Evolutionary conservation across 2,888 invertebrate genomes (phyloP).

Genomic region (Crossocerus cetratus): DNA sequence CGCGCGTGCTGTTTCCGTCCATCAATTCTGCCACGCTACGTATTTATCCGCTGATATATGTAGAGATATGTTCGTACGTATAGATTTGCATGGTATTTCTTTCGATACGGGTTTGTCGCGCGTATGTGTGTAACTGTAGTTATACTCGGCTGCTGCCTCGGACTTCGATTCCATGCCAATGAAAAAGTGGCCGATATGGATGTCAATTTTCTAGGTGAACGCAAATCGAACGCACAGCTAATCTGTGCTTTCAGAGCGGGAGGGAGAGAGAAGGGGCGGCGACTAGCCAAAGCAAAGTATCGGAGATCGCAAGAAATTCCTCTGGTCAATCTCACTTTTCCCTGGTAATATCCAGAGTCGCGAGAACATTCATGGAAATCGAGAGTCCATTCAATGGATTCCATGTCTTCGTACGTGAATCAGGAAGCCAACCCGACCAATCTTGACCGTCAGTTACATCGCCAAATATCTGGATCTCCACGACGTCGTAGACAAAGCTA

Average conservation of each 20-base stretch:
- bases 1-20: conserved; percentile 3
- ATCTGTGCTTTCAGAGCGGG: conserved; percentile 29
- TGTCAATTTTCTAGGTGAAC: conserved; percentile 51
- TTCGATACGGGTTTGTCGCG: conserved; percentile 10
- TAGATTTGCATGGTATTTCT: conserved; percentile 1
- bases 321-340: neutral
- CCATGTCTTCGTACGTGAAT: too few relatives aligned
- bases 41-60: neutral
- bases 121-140: conserved; percentile 12
- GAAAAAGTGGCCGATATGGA: conserved; percentile 41
- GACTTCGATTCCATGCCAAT: conserved; percentile 30
- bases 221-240: conserved; percentile 45
- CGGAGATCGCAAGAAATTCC: conserved; percentile 15
- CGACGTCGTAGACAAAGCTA: too few relatives aligned
- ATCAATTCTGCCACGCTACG: neutral
- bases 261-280: neutral
- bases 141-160: too few relatives aligned
- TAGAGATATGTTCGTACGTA: neutral
- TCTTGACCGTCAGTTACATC: too few relatives aligned
- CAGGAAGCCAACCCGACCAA: too few relatives aligned
- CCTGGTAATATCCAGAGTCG: too few relatives aligned
- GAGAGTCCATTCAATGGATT: too few relatives aligned
- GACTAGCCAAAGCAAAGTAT: too few relatives aligned
- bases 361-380: too few relatives aligned
- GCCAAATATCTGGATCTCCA: too few relatives aligned